These are phyloP conservation scores for Passer domesticus DNA, from an alignment of 2,113 vertebrate genomes.

Conservation along the genomic window DNA sequence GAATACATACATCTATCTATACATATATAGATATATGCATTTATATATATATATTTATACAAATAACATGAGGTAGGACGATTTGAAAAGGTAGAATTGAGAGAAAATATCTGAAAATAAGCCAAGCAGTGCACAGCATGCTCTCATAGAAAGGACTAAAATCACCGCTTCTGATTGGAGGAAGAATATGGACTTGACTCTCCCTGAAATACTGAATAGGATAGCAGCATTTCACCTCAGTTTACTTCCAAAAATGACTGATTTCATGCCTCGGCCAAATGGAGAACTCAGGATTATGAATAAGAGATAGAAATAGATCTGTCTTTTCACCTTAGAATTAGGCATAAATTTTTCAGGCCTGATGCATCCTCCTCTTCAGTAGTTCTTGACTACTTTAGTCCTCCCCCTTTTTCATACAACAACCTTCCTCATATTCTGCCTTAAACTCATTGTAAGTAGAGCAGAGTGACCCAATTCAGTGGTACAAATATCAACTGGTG, in stretches of 20 bases:
- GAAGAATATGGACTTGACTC: not conserved
- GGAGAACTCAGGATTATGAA: slow-evolving; percentile 4
- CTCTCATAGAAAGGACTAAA: not conserved
- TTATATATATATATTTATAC: too few relatives aligned
- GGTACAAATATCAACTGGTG: not conserved
- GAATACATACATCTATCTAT: not conserved
- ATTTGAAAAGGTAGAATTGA: not conserved
- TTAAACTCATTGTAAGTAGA: not conserved
- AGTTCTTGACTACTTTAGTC: not conserved
- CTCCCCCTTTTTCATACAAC: not conserved
- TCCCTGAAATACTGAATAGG: not conserved
- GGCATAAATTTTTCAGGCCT: slow-evolving; percentile 20
- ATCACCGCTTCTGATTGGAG: not conserved
- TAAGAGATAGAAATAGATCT: slow-evolving; percentile 27
- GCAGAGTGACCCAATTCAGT: not conserved
- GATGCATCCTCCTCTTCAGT: not conserved
- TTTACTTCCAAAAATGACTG: not conserved
- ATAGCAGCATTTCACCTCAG: not conserved
- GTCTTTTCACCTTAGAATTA: slow-evolving; percentile 13
- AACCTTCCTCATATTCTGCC: not conserved
- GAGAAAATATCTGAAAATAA: not conserved
- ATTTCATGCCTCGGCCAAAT: not conserved
- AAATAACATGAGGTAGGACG: not conserved
- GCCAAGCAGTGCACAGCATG: accelerated
- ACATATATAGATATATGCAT: too few relatives aligned